phyloP scores from a whole-genome alignment of 1,140 invertebrate genomes.

The Pseudomyrmex gracilis region DNA sequence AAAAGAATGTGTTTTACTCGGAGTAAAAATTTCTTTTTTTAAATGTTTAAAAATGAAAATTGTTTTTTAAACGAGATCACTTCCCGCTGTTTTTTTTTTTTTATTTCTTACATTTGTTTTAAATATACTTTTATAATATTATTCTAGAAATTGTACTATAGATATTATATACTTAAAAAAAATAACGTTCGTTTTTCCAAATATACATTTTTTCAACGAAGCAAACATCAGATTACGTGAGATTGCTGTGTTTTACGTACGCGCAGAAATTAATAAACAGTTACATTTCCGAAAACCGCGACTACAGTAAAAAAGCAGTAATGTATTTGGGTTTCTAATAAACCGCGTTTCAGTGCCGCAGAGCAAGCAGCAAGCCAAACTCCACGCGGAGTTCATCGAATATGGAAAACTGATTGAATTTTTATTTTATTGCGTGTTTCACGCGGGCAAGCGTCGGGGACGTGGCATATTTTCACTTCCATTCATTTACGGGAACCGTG shows the following conservation, averaged over 20 bases:
- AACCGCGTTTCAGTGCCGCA: slow-evolving; percentile 5
- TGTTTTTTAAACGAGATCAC: background rate
- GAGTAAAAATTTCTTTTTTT: background rate
- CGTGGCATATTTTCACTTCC: slow-evolving; percentile 34
- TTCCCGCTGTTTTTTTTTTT: background rate
- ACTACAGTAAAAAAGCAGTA: background rate
- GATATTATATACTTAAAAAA: too few species aligned
- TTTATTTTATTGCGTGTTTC: slow-evolving; percentile 53
- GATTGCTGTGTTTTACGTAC: background rate
- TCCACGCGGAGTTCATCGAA: slow-evolving; percentile 19
- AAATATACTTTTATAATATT: background rate
- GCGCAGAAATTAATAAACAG: slow-evolving; percentile 2
- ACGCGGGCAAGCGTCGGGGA: slow-evolving; percentile 1
- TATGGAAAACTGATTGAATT: slow-evolving; percentile 49
- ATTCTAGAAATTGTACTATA: too few species aligned
- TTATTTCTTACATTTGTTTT: background rate
- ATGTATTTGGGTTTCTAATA: background rate
- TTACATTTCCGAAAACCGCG: slow-evolving; percentile 9
- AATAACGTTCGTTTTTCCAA: too few species aligned
- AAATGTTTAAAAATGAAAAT: too few species aligned
- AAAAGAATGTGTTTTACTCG: background rate
- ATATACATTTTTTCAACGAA: too few species aligned
- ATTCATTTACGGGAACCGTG: slow-evolving; percentile 56
- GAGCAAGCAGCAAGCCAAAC: slow-evolving; percentile 18
- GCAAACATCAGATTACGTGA: background rate